Conservation (phyloP, 2,888 invertebrate species). For the Catocala fraxini region DNA sequence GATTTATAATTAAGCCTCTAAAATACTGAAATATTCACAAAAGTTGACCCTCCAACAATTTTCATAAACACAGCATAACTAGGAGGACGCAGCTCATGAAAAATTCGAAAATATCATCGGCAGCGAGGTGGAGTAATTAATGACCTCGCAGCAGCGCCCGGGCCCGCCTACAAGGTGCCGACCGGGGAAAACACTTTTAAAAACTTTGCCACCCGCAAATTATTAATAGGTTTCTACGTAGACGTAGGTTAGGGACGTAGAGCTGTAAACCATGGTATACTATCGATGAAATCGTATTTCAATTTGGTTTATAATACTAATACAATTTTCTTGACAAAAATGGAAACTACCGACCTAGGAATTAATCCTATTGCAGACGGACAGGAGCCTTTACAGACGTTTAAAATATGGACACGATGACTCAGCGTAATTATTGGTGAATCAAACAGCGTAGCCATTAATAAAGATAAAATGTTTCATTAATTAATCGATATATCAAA, state of each 20-base stretch:
- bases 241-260: slow-evolving; percentile 60
- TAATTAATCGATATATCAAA: too few species aligned
- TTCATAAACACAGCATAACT: slow-evolving; percentile 45
- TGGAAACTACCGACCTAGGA: too few species aligned
- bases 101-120: slow-evolving; percentile 79
- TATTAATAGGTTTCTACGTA: slow-evolving; percentile 83
- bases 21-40: slow-evolving; percentile 1
- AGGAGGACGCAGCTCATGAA: slow-evolving; percentile 59
- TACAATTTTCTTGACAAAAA: too few species aligned
- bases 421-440: too few species aligned
- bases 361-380: too few species aligned
- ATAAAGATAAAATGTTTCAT: too few species aligned
- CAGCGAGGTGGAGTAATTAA: slow-evolving; percentile 77
- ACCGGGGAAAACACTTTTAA: slow-evolving; percentile 79
- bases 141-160: slow-evolving; percentile 49
- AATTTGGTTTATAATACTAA: too few species aligned
- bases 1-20: background rate
- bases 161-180: slow-evolving; percentile 62
- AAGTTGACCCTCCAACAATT: slow-evolving; percentile 43
- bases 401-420: too few species aligned
- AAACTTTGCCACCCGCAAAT: slow-evolving; percentile 81
- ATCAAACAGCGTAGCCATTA: too few species aligned
- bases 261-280: background rate
- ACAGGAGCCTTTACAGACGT: too few species aligned
- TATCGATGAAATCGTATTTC: background rate